Base-by-base conservation (phyloP, 2,113 vertebrate species). In the Odontesthes bonariensis region DNA sequence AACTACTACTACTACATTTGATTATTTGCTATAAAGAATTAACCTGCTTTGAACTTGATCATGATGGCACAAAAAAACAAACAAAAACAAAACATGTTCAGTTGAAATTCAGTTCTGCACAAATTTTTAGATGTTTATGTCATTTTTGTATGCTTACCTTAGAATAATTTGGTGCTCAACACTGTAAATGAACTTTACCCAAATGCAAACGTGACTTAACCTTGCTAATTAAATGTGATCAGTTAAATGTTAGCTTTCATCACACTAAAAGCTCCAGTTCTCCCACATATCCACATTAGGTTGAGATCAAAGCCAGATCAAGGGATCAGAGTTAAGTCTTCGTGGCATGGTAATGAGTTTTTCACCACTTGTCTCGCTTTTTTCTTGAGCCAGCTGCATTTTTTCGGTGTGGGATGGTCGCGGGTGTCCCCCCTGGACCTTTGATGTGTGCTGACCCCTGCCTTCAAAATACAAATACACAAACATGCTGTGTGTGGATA, bases 181-280 rank as follows among this genome's bases (percentile, higher is more conserved):
- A 38, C 35, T 6, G 35, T 38, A 10, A 14, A 66, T 46, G 42
- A 68, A 40, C 19, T 27, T 13, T 1, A 9, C 58, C 20, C 57
- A 74, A 80, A 86, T 57, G 38, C 69, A 77, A 84, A 85, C 58
- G 73, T 31, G 32, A 51, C 53, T 71, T 74, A 53, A 60, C 35
- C 57, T 57, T 7, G 4, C 74, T 79, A 64, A 77, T 87, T 85
- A 85, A 86, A 86, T 60, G 47, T 69, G 78, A 83, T 74, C 64
- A 38, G 81, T 85, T 85, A 87, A 90, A 57, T 71, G 77, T 86
- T 81, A 75, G 83, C 79, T 82, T 88, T 89, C 85, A 90, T 85
- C 75, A 53, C 47, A 60, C 78, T 86, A 57, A 88, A 89, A 82
- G 73, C 57, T 67, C 79, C 54, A 2, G 20, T 58, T 82, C 73